Conservation (phyloP, 2,113 vertebrate species). For the Platycercus adscitus region DNA sequence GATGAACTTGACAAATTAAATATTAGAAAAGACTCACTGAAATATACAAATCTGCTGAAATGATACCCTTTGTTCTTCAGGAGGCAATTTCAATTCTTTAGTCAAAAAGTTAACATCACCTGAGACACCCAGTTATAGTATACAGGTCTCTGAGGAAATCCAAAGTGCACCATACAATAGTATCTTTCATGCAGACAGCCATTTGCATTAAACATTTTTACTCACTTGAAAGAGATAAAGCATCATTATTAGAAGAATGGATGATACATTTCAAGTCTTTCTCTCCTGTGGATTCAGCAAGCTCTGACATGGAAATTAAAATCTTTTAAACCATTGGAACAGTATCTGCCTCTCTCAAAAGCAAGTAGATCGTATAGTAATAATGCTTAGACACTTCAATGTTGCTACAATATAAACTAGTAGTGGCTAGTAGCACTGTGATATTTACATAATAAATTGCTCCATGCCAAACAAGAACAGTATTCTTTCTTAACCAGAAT, state of each 20-base stretch:
- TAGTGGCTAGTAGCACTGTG: neutral
- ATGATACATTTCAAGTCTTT: conserved; percentile 1
- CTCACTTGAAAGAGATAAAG: conserved; percentile 30
- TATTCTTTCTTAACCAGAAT: neutral
- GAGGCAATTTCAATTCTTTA: neutral
- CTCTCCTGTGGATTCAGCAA: neutral
- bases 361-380: neutral
- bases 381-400: neutral
- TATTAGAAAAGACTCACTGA: neutral
- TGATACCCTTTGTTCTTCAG: neutral
- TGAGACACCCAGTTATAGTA: neutral
- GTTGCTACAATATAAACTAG: neutral
- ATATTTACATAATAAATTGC: neutral
- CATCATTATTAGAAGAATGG: conserved; percentile 7
- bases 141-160: neutral
- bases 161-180: neutral
- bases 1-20: neutral
- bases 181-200: neutral
- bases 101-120: neutral
- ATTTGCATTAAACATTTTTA: conserved; percentile 31
- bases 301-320: neutral
- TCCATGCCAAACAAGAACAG: neutral
- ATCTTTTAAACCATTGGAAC: neutral
- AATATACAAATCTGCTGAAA: neutral
- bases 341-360: neutral